A percentile compares a stretch with the other conserved stretches of the same genome.
phyloP scores from a whole-genome alignment of 2,113 vertebrate genomes.

The Trachemys scripta region DNA sequence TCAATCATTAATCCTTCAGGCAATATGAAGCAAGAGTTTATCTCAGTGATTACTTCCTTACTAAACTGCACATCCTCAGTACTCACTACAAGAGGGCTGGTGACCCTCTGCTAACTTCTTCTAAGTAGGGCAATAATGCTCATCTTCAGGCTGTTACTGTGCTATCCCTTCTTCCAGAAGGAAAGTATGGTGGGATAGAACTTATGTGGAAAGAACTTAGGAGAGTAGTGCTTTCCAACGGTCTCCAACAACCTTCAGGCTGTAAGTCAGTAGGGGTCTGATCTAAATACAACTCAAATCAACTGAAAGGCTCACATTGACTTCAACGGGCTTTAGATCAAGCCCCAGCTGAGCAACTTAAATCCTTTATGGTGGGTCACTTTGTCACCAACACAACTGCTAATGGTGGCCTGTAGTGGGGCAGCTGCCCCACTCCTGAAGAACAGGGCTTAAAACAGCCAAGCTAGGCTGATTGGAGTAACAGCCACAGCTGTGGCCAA shows the following conservation, averaged over 20 bases:
- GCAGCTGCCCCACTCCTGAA: too few relatives aligned
- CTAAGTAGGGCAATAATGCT: neutral
- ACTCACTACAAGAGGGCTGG: neutral
- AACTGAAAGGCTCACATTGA: neutral
- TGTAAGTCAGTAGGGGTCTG: neutral
- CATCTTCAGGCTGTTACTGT: neutral
- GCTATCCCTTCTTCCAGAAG: neutral
- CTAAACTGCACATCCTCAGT: neutral
- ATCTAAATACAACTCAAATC: neutral
- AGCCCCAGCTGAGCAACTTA: neutral
- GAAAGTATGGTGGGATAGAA: neutral
- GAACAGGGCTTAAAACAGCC: too few relatives aligned
- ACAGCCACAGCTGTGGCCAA: too few relatives aligned
- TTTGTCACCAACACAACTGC: neutral
- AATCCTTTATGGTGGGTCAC: neutral
- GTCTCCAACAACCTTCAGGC: neutral
- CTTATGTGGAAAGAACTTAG: neutral
- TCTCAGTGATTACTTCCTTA: neutral
- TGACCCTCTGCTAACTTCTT: neutral
- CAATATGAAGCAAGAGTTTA: neutral
- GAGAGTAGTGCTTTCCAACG: neutral
- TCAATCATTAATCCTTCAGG: neutral
- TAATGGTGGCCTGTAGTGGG: neutral
- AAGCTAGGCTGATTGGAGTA: too few relatives aligned
- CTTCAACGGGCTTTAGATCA: neutral